Evolutionary conservation across 2,797 vertebrate genomes (phyloP).

Genomic region (Oophaga sylvatica): DNA sequence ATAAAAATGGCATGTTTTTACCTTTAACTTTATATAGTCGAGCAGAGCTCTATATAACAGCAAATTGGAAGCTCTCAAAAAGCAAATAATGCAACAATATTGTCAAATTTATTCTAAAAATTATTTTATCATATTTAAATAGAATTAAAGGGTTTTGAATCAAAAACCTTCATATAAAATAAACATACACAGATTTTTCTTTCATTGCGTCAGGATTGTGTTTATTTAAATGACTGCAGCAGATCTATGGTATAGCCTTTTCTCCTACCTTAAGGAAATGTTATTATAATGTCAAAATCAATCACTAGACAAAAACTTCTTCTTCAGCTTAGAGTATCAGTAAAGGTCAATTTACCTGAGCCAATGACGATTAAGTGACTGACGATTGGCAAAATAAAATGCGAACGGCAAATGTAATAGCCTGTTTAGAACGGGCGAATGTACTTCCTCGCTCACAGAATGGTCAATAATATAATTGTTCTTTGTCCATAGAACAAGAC

Average conservation of each 20-base stretch:
- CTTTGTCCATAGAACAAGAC: too few species aligned
- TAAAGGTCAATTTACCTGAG: too few species aligned
- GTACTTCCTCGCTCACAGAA: too few species aligned
- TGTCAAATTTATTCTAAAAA: conserved; percentile 23
- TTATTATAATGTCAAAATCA: not conserved
- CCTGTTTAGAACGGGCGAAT: too few species aligned
- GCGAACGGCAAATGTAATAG: too few species aligned
- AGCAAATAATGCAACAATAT: not conserved
- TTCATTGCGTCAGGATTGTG: not conserved
- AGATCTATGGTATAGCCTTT: not conserved
- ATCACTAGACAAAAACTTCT: not conserved
- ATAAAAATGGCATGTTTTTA: conserved; percentile 57
- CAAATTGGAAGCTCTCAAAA: not conserved
- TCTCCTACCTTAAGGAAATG: not conserved
- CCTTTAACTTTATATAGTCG: conserved; percentile 50
- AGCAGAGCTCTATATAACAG: conserved; percentile 6
- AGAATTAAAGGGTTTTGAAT: not conserved
- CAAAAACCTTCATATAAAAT: not conserved
- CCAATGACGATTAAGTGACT: too few species aligned
- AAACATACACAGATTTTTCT: not conserved
- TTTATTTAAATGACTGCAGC: not conserved
- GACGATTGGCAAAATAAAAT: too few species aligned
- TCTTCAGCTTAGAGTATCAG: too few species aligned
- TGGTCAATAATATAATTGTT: too few species aligned
- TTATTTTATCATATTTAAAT: conserved; percentile 2